phyloP scores from a whole-genome alignment of 2,797 vertebrate genomes.

The Rhodeus uyekii region DNA sequence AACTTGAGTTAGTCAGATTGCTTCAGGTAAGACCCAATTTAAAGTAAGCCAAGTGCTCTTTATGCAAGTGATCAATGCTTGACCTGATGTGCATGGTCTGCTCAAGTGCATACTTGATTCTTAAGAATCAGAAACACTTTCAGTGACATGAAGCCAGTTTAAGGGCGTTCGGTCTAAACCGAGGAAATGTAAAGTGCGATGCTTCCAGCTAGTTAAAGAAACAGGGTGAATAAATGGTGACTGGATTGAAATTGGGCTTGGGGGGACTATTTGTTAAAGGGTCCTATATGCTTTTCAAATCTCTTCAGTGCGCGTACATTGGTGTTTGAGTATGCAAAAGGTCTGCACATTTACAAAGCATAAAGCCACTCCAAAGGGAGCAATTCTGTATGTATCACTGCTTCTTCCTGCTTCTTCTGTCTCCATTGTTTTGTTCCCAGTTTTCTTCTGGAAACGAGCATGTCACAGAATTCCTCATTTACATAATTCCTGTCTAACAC shows the following conservation, averaged over 20 bases:
- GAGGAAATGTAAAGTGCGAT: background rate
- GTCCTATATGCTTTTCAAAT: background rate
- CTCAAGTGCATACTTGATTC: constrained; percentile 18
- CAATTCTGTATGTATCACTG: background rate
- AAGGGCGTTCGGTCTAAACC: background rate
- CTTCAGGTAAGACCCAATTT: constrained; percentile 50
- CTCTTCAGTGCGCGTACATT: background rate
- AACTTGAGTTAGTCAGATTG: constrained; percentile 46
- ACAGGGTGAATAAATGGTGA: background rate
- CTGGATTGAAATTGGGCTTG: background rate
- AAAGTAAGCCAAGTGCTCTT: constrained; percentile 37
- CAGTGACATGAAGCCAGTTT: background rate
- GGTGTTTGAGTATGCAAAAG: background rate
- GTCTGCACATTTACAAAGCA: background rate
- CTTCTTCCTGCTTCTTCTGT: no score
- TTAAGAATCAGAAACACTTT: constrained; percentile 21
- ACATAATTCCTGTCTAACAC: no score
- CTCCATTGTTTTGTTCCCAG: no score
- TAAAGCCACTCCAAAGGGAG: background rate
- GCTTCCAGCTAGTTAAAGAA: background rate
- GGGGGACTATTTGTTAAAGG: background rate
- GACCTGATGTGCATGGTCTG: background rate
- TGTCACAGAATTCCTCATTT: no score
- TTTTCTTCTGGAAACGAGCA: background rate
- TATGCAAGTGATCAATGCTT: constrained; percentile 31